Evolutionary conservation across 2,888 invertebrate genomes (phyloP), one percentile per base, ranked within the genome.

Genomic region (Phlogophora meticulosa): DNA sequence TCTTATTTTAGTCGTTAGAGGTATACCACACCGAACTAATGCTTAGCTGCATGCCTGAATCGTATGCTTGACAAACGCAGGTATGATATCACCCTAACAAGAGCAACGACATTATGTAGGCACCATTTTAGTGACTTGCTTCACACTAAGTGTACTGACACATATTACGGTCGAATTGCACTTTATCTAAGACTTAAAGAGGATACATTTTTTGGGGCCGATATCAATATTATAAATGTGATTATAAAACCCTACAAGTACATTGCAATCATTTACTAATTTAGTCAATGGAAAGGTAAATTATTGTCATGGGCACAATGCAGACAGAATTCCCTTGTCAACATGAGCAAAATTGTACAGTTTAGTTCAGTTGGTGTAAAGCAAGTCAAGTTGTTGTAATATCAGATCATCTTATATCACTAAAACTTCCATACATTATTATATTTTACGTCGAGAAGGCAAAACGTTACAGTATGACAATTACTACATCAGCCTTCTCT

Each of bases 381-480:
- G 71, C 73, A 76, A 78, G 66, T 58, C 42, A 51, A 43, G 38
- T 61, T 55, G 34, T 64, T 76, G 48, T 58, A 69, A 62, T 69
- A 74, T 77, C 80, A 81, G 79, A 81, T 81, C 76, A 63, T 60
- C 69, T 63, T 55, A 76, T 65, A 67, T 56, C 56, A 77, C 65
- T 70, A 74, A 38, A 38, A 73, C 73, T 76, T 65, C 15, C 13
- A 40, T 56, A 58, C 40, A 62, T 58, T 34, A 58, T 57, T 61
- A 62, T 57, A 65, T 59, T 46, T 58, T 66, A 72, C 63, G 60
- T 61, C 10, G 68, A 81, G 75, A 78, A 78, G 72, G 78, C 63
- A 51, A 57, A 72, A 73, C 56, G 66, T 64, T 69, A 63, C 36
- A 67, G 20, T 70, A 62, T 59, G 61, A 72, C 65, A 81, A 57